phyloP scores from a whole-genome alignment of 2,113 vertebrate genomes.

The Dromiciops gliroides region DNA sequence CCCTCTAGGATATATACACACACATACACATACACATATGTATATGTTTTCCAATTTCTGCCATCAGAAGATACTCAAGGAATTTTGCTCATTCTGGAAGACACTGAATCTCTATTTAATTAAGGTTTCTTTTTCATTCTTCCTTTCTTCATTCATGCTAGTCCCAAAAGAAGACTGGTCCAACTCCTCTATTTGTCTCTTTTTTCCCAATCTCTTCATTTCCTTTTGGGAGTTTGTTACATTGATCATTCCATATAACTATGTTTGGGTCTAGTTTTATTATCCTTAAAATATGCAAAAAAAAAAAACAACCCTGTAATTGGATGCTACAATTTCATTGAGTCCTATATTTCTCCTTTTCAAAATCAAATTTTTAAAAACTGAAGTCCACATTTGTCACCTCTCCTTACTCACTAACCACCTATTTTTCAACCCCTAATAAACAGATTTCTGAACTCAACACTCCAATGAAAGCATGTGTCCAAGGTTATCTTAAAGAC shows the following conservation, averaged over 20 bases:
- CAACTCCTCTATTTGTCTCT: background rate
- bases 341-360: background rate
- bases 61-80: background rate
- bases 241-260: background rate
- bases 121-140: background rate
- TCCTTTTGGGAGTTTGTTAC: background rate
- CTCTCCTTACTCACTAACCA: background rate
- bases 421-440: background rate
- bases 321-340: background rate
- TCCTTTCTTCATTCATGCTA: background rate
- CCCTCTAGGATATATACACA: too few species aligned
- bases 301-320: background rate
- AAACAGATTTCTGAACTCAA: background rate
- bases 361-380: background rate
- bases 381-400: background rate
- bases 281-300: background rate
- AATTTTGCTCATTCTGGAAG: background rate
- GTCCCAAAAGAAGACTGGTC: background rate
- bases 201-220: background rate
- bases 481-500: background rate
- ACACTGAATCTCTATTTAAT: background rate
- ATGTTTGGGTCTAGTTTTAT: background rate
- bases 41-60: too few species aligned
- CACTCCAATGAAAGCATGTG: background rate
- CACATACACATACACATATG: too few species aligned